Percentiles rank a stretch among this genome's conserved stretches.
Conservation (phyloP, 2,113 vertebrate species). For the Odontophorus gujanensis region DNA sequence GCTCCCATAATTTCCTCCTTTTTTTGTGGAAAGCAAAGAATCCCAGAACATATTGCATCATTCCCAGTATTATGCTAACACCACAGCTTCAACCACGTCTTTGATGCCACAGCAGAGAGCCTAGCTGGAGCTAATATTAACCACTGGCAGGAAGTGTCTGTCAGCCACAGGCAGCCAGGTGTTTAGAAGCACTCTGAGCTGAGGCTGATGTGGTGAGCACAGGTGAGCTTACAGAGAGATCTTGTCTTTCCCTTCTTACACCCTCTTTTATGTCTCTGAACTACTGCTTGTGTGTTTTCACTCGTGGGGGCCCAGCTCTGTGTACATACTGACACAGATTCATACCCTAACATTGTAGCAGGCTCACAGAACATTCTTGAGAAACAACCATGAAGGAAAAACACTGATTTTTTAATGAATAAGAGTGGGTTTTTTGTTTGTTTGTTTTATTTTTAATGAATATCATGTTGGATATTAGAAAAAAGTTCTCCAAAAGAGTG, state of each 20-base stretch:
- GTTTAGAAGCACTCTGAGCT: neutral
- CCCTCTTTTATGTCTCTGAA: neutral
- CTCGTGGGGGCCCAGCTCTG: rapidly evolving
- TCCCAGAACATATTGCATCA: neutral
- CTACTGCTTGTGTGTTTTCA: neutral
- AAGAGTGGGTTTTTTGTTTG: too few species aligned
- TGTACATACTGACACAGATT: neutral
- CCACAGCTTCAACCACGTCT: neutral
- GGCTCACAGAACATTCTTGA: neutral
- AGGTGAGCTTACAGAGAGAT: conserved; percentile 42
- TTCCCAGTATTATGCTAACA: neutral
- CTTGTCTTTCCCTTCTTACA: conserved; percentile 7
- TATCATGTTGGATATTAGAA: too few species aligned
- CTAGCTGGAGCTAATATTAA: neutral
- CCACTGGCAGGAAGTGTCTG: neutral
- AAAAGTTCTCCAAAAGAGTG: too few species aligned
- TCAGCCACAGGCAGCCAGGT: conserved; percentile 39
- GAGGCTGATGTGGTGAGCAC: conserved; percentile 50
- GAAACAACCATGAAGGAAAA: neutral
- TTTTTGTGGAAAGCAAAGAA: neutral
- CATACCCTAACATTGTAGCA: neutral
- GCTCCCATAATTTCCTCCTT: neutral
- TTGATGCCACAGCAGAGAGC: rapidly evolving
- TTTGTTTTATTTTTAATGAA: too few species aligned
- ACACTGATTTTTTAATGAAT: neutral